Percentiles rank a stretch among this genome's conserved stretches.
Evolutionary conservation across 1,140 invertebrate species (phyloP).

Genomic region (Frieseomelitta varia): DNA sequence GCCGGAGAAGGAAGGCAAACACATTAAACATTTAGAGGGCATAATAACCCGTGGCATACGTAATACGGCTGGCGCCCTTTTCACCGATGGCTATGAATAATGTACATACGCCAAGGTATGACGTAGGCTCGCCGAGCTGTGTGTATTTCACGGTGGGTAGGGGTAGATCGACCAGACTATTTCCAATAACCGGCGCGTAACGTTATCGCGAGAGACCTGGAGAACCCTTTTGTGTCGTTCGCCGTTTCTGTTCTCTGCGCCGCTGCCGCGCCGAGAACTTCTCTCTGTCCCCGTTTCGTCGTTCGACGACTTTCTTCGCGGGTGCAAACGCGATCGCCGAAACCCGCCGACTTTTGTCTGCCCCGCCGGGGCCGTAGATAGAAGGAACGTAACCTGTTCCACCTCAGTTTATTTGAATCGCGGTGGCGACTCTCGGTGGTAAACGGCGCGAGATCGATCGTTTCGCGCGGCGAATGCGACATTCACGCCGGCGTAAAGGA

Average conservation of each 20-base stretch:
- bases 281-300: slow-evolving; percentile 3
- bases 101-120: slow-evolving; percentile 80
- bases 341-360: neutral
- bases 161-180: slow-evolving; percentile 69
- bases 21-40: slow-evolving; percentile 83
- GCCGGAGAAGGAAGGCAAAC: slow-evolving; percentile 82
- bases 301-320: neutral
- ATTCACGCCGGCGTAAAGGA: neutral
- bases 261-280: too few species aligned
- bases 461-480: neutral
- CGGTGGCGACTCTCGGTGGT: neutral
- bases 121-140: slow-evolving; percentile 72
- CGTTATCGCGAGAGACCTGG: slow-evolving; percentile 56
- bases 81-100: slow-evolving; percentile 82
- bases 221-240: slow-evolving; percentile 49
- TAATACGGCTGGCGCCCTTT: slow-evolving; percentile 81
- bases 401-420: too few species aligned
- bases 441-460: neutral
- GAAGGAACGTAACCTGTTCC: too few species aligned
- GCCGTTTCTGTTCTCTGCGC: slow-evolving; percentile 20
- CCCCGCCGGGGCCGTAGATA: too few species aligned
- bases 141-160: slow-evolving; percentile 65
- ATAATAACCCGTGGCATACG: slow-evolving; percentile 82
- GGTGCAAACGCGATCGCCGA: neutral
- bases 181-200: slow-evolving; percentile 66